Base-by-base conservation (phyloP, 37 sponge, comb jelly and placozoan species). In the Aplysina aerophoba region DNA sequence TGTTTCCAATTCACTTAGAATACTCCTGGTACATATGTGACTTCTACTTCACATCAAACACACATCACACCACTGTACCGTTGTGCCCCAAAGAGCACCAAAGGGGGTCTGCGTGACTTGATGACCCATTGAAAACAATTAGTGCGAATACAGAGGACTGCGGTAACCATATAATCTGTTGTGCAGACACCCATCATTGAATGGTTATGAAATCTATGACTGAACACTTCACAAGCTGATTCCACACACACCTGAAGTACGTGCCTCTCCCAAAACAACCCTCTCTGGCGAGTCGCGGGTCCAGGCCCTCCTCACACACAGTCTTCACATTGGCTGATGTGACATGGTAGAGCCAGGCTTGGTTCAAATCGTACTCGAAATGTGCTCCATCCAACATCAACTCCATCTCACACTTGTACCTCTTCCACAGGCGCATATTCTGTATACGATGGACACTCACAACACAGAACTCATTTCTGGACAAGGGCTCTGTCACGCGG, bases 251-350 rank as follows among this genome's bases (percentile, higher is more conserved):
- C 95, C 95, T 94, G 85, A 94, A 94, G 81, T 94, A 94, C 0
- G 90, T 94, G 0, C 95, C 95, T 28, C 40, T 80, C 1, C 95
- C 95, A 88, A 94, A 94, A 81, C 37, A 67, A 0, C 95, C 95
- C 57, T 38, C 71, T 59, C 80, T 55, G 56, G 86, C 82, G 5
- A 94, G 87, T 22, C 95, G 73, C 17, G 35, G 81, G 73, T 94
- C 95, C 56, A 94, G 84, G 0, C 95, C 95, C 36, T 94, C 92
- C 37, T 85, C 89, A 80, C 91, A 90, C 39, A 94, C 91, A 54
- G 74, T 82, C 19, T n/a, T 67, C 55, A 21, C 24, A 20, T 58
- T 19, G 12, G 87, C 87, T 11, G 67, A 33, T 8, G 95, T 84
- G 50, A 80, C 85, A 71, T 94, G 95, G 27, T 86, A 94, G 34